Evolutionary conservation across 1,140 invertebrate genomes (phyloP), one percentile per base, ranked within the genome.

Genomic region (Nixonia krombeini): DNA sequence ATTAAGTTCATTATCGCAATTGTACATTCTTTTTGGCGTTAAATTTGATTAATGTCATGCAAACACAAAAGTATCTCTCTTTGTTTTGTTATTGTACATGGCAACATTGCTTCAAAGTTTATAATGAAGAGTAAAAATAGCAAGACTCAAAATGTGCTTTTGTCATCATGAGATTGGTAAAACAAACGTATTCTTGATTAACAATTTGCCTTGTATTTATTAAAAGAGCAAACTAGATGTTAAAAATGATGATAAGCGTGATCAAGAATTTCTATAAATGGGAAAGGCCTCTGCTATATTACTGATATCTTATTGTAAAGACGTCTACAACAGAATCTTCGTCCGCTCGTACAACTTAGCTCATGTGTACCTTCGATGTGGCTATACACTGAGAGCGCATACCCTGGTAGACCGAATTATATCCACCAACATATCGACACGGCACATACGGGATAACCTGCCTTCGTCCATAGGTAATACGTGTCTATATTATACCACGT

Each of bases 401-500:
- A 70, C 76, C 65, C 66, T 61, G 66, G 62, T 75, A 71, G 66
- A 78, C 72, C 71, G 61, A 78, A 72, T 77, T 72, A 78, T 78
- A 78, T 80, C 49, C 64, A 29, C 33, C 55, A 50, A 55, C 68
- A 56, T 70, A 76, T 69, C 72, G 65, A 73, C 58, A 65, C 35
- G 46, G 13, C 9, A 44, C 58, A 68, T 23, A 57, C 21, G 37
- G 35, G 44, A 35, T 47, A 29, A 35, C 35, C 35, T 38, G n/a
- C 15, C 49, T 45, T 18, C 21, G 44, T 18, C 21, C 13, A 46
- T 56, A 47, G 21, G 45, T n/a, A n/a, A n/a, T 70, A 69, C 72
- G 70, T 72, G 73, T 78, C 75, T 74, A 79, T 76, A 82, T 82
- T 81, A 81, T 76, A 78, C 73, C 61, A 44, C 61, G 71, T 69